Conservation (phyloP, 2,888 invertebrate genomes). For the Portevinia maculata region DNA sequence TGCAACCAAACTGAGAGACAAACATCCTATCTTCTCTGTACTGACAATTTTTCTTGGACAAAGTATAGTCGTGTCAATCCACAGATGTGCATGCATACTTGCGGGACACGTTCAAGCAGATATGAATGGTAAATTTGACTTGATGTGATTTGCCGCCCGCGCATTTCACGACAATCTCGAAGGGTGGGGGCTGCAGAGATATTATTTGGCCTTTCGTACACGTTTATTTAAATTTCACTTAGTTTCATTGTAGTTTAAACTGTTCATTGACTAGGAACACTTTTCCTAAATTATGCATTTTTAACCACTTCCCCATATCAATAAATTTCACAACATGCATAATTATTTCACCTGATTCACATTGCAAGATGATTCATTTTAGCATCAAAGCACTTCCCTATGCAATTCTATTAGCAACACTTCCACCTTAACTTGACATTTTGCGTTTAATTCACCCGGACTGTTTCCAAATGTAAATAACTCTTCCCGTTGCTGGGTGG, state of each 20-base stretch:
- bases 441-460: not conserved
- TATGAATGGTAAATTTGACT: too few relatives aligned
- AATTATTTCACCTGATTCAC: slow-evolving; percentile 1
- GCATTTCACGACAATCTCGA: too few relatives aligned
- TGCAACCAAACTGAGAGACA: too few relatives aligned
- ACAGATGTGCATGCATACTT: too few relatives aligned
- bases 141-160: too few relatives aligned
- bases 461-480: not conserved
- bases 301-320: not conserved
- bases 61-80: too few relatives aligned
- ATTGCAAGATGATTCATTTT: not conserved
- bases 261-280: not conserved
- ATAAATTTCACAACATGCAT: slow-evolving; percentile 2
- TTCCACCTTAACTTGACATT: not conserved
- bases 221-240: not conserved
- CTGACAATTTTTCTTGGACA: too few relatives aligned
- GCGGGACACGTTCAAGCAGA: too few relatives aligned
- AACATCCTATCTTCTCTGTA: too few relatives aligned
- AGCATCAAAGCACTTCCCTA: not conserved
- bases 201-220: too few relatives aligned
- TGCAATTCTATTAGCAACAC: not conserved
- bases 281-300: not conserved
- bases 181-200: too few relatives aligned
- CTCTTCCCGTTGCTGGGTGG: not conserved
- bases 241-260: not conserved